Evolutionary conservation across 2,888 invertebrate species (phyloP), one percentile per base, ranked within the genome.

Genomic region (Mechanitis mazaeus): DNA sequence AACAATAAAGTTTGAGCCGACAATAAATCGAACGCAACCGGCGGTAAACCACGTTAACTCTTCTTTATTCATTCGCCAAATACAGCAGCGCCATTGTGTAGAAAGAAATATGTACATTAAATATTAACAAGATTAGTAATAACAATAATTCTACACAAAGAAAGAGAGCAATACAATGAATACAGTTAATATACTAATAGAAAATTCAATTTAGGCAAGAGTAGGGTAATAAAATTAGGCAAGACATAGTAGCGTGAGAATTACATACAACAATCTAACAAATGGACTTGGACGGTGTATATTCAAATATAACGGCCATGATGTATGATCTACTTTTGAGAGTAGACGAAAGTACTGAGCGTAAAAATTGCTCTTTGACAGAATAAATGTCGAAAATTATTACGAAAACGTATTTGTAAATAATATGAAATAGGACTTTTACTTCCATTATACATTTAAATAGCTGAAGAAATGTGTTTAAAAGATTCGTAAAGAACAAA

Each of bases 221-320:
- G 7, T 47, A 20, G 6, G 20, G 6, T 12, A 46, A 46, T 47
- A 47, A 47, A 35, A 35, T 35, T 35, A 35, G 35, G 35, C 35
- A 35, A 35, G 35, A 6, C 35, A 35, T 35, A 35, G 35, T 12
- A 46, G 12, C 61, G 61, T 58, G 58, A 55, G 61, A 61, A 58
- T 54, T 42, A 31, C 31, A 55, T n/a, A 62, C 55, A 20, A 55
- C 42, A 47, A 50, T 55, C 55, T 33, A 38, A 45, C 42, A 58
- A 58, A 62, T 56, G 55, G 12, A 33, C 55, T 58, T 6, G 45
- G 46, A 61, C 56, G 42, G 57, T 53, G 45, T 35, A 35, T 55
- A 58, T 55, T 62, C 55, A 62, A 62, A 62, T 58, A 58, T 55
- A 61, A 61, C 61, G 55, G 61, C 38, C 45, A 35, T 61, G 42